Evolutionary conservation across 1,140 invertebrate species (phyloP), one percentile per base, ranked within the genome.

Genomic region (Brachystomella parvula): DNA sequence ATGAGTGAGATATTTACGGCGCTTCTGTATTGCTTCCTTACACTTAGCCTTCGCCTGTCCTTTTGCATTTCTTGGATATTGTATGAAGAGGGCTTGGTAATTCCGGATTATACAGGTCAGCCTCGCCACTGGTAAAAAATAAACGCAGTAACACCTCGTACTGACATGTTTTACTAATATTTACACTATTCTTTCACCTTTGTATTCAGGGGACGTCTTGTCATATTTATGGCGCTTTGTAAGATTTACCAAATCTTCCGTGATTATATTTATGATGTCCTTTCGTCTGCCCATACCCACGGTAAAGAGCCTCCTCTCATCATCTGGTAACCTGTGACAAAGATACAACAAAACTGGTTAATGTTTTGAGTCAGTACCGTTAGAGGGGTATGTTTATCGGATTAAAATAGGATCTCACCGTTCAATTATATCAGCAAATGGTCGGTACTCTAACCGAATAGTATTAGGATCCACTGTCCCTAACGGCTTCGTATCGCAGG

Each of bases 11-110:
- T 81, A 78, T 74, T 87, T 89, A 72, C 86, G 88, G 57, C 91
- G 81, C 75, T 83, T 85, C 28, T 88, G 86, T 60, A 93, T 92
- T 2, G 74, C 76, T 89, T 85, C 74, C 88, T 85, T 28, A 88
- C 79, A 32, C 71, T 71, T 3, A 79, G 19, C 2, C 17, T 47
- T 0, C 39, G n/a, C 26, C 29, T 19, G n/a, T 44, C 19, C 3
- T 15, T 26, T 24, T 15, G 71, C 63, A 69, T 73, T 80, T 73
- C 87, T 81, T 67, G 79, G 74, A 1, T 82, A 82, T 77, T 71
- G 19, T 72, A 35, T 74, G 73, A 84, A 75, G 61, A 77, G 63
- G 62, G 81, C 76, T 75, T 86, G 84, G 64, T 81, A 75, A 26
- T 79, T 74, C 29, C 83, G 76, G 70, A 87, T 86, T 15, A 75